These are phyloP conservation scores for Antechinus flavipes DNA, from an alignment of 2,113 vertebrate species.

Conservation along the genomic window DNA sequence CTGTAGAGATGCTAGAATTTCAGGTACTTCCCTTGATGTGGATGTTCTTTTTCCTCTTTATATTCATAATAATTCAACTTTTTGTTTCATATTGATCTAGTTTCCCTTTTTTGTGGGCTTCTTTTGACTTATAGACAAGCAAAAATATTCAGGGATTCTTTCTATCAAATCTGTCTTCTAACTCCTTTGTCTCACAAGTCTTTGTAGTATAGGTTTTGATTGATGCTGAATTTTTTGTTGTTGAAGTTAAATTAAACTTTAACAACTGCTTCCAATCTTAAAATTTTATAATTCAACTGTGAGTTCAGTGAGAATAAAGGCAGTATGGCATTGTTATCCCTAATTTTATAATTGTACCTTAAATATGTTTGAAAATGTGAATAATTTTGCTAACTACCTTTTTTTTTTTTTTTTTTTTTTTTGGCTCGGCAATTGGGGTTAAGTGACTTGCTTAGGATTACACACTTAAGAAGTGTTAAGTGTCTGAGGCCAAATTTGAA, in stretches of 20 bases:
- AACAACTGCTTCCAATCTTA: not conserved
- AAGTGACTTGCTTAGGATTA: too few species aligned
- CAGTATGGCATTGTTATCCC: not conserved
- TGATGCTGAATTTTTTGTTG: not conserved
- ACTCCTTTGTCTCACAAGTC: not conserved
- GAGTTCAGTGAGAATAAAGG: not conserved
- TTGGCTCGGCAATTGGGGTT: too few species aligned
- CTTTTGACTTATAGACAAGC: not conserved
- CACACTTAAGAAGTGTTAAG: too few species aligned
- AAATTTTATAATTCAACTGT: not conserved
- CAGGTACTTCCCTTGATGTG: not conserved
- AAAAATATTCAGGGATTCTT: not conserved
- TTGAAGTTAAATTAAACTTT: not conserved
- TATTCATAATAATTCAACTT: not conserved
- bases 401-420: too few species aligned
- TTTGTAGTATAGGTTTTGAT: not conserved
- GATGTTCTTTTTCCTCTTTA: not conserved
- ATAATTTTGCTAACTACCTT: slow-evolving; percentile 14
- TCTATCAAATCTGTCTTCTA: not conserved
- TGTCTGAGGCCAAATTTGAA: too few species aligned
- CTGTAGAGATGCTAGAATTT: not conserved
- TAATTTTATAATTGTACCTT: not conserved
- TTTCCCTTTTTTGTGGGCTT: not conserved
- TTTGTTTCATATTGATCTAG: not conserved
- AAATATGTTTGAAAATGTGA: not conserved